Evolutionary conservation across 92 coral and sea anemone species (phyloP).

Genomic region (Epizoanthus illoricatus): DNA sequence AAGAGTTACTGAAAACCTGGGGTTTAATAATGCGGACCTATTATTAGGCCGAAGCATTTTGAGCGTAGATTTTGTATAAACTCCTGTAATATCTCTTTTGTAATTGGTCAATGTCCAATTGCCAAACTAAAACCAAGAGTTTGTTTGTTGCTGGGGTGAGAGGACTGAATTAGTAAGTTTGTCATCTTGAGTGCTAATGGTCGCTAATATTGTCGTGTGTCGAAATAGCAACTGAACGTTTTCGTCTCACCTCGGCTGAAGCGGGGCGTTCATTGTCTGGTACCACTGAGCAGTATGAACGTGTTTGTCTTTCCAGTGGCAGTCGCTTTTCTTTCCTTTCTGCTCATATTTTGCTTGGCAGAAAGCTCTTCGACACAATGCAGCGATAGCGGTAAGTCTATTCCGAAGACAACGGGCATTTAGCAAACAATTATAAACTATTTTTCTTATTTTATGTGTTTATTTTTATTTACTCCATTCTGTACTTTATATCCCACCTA

Average conservation of each 20-base stretch:
- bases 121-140: neutral
- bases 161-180: neutral
- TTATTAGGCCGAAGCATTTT: neutral
- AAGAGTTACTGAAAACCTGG: constrained; percentile 13
- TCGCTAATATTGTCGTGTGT: neutral
- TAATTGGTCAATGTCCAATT: constrained; percentile 28
- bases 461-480: neutral
- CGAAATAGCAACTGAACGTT: neutral
- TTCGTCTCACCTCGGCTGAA: neutral
- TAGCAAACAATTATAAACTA: neutral
- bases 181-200: neutral
- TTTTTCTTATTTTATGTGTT: neutral
- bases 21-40: neutral
- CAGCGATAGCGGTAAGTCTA: constrained; percentile 27
- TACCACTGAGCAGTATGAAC: neutral
- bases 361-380: constrained; percentile 8
- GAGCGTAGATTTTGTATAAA: neutral
- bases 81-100: neutral
- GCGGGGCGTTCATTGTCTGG: neutral
- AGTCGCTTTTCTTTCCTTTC: neutral
- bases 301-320: neutral
- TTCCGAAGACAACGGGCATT: neutral
- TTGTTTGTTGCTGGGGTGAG: neutral
- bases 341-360: neutral
- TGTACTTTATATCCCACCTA: neutral